A percentile compares a stretch with the other conserved stretches of the same genome.
Conservation (phyloP, 2,113 vertebrate species). For the Podarcis muralis region DNA sequence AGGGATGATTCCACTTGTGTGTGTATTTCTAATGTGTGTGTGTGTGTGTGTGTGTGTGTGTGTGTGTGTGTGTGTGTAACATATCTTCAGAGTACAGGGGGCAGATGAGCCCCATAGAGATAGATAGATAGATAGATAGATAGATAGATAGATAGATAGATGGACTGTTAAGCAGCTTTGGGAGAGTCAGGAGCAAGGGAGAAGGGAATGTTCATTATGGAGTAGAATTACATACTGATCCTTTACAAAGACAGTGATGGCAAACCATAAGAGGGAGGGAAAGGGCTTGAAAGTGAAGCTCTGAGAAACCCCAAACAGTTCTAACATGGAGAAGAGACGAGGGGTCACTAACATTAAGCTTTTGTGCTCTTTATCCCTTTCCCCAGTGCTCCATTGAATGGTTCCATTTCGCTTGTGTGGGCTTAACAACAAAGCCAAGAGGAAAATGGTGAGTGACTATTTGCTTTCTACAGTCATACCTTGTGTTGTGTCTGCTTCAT, state of each 20-base stretch:
- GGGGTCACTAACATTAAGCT: background rate
- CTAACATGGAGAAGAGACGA: background rate
- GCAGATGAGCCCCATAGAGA: no score
- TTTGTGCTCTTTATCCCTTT: background rate
- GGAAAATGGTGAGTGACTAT: constrained; percentile 92
- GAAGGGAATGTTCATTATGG: background rate
- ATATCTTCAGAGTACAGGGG: background rate
- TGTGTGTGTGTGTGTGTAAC: background rate
- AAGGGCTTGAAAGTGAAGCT: no score
- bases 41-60: no score
- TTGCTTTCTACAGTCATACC: background rate
- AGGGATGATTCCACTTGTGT: background rate
- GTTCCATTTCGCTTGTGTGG: constrained; percentile 99
- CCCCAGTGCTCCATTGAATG: constrained; percentile 97
- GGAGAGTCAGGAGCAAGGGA: background rate
- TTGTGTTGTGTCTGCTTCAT: no score
- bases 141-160: no score
- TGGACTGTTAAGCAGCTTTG: background rate
- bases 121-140: no score
- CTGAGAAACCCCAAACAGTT: background rate
- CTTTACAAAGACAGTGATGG: background rate
- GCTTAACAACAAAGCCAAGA: constrained; percentile 95
- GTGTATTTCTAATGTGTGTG: background rate
- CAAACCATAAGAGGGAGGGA: background rate
- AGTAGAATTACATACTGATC: background rate